Evolutionary conservation across 2,797 vertebrate species (phyloP), one percentile per base, ranked within the genome.

Genomic region (Syndactyla subalaris): DNA sequence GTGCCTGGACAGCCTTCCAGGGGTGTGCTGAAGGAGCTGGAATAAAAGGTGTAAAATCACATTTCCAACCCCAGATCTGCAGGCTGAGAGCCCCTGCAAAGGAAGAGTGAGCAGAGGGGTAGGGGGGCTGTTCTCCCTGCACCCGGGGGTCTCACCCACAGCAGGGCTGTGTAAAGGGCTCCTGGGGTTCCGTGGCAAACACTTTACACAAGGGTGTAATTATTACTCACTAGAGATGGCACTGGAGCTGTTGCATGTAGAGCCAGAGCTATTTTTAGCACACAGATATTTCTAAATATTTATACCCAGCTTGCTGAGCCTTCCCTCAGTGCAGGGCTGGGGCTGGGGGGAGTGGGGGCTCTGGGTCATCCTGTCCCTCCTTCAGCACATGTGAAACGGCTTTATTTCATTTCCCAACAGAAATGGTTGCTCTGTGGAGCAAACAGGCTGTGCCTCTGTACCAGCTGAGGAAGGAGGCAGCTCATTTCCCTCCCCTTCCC

Each of bases 151-250:
- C 32, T 58, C 15, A 3, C 59, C 12, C 3, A 29, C 55, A 41
- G 66, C 68, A 3, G 52, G 36, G 52, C 57, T 29, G 8, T 1
- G 16, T 9, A 3, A 4, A 7, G 7, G 19, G 34, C 41, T 19
- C 18, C 0, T 1, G 38, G 78, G 66, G 23, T 14, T 55, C 5
- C 11, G 30, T 3, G 58, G 39, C 46, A 12, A 43, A 11, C 21
- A 0, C n/a, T 24, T 24, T 4, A 6, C 34, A 2, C 0, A 2
- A 6, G 9, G 34, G 9, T 14, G 45, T 17, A 12, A 10, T 23
- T 12, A 0, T 17, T 14, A 34, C 49, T 63, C 80, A 22, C 80
- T 27, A 4, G 66, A 15, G 36, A 17, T 0, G 78, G 78, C 65
- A 43, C 4, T n/a, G 9, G 27, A 48, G 83, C 46, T 1, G 14